A percentile compares a stretch with the other conserved stretches of the same genome.
Evolutionary conservation across 2,888 invertebrate species (phyloP).

Genomic region (Amaurobius ferox): DNA sequence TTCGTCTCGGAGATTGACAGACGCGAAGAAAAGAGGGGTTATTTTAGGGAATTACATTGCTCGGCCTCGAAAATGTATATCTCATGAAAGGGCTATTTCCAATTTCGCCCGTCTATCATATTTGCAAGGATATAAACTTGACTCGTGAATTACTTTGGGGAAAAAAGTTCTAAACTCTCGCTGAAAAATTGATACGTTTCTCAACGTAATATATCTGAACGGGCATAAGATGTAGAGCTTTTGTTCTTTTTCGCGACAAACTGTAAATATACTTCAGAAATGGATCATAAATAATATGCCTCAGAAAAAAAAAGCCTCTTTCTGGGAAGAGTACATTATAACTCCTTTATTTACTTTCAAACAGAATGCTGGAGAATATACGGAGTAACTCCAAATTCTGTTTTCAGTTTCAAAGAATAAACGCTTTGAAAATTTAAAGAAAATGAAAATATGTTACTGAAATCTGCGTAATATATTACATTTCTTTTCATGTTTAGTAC

Average conservation of each 20-base stretch:
- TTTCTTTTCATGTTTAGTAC: too few species aligned
- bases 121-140: not conserved
- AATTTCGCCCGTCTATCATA: not conserved
- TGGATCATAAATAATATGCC: slow-evolving; percentile 1
- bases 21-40: too few species aligned
- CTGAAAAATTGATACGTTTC: slow-evolving; percentile 1
- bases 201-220: not conserved
- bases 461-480: too few species aligned
- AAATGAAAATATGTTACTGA: too few species aligned
- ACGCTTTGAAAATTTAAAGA: too few species aligned
- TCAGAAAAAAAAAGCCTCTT: not conserved
- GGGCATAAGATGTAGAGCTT: not conserved
- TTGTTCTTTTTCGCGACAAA: not conserved
- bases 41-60: too few species aligned
- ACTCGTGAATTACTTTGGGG: not conserved
- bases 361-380: too few species aligned
- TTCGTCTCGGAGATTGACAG: too few species aligned
- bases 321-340: not conserved
- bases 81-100: not conserved
- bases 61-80: too few species aligned
- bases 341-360: not conserved
- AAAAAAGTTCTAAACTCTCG: not conserved
- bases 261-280: not conserved
- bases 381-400: too few species aligned
- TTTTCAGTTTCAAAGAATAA: too few species aligned